Evolutionary conservation across 53 echinoderm and acorn worm species (phyloP), one percentile per base, ranked within the genome.

Genomic region (Zoroaster sp.): DNA sequence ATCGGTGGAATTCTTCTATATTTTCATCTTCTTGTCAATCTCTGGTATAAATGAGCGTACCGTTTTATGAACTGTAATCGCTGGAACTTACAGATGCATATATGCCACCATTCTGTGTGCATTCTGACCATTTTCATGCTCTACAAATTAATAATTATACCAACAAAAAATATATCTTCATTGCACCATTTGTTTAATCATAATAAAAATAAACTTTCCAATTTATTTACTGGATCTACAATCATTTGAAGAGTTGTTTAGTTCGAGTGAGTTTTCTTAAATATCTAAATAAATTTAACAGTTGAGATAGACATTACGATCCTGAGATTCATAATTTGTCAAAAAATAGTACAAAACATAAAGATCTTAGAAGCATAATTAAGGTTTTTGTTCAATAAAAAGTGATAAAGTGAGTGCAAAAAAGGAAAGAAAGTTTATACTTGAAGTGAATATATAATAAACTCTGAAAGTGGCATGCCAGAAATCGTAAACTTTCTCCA

Each of bases 401-500:
- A 59, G 63, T 59, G 63, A 59, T 3, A 59, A 59, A 25, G 59
- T 59, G 59, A 59, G 63, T 59, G 63, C 63, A 59, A 23, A 28
- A 59, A 55, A 2, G 23, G 28, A 17, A 14, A 59, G 25, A 55
- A 59, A 59, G 63, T 59, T 59, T 8, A 59, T 59, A 59, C 63
- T 59, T 59, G 63, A 59, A 59, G 28, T 20, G 10, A 25, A 28
- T 28, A 59, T 28, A 25, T 25, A 59, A 21, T 59, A 28, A 59
- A 59, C 63, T 59, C 63, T 28, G 63, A 21, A 59, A 20, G 63
- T 39, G 63, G 63, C 79, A 79, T 79, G 55, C 38, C 79, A 79
- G 79, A 79, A 55, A n/a, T 79, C n/a, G 79, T 79, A 10, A 79
- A 79, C 63, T 35, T 18, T 55, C 59, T 55, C 54, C 79, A 13